phyloP scores from a whole-genome alignment of 2,888 invertebrate species.

The Ypsolopha sequella region DNA sequence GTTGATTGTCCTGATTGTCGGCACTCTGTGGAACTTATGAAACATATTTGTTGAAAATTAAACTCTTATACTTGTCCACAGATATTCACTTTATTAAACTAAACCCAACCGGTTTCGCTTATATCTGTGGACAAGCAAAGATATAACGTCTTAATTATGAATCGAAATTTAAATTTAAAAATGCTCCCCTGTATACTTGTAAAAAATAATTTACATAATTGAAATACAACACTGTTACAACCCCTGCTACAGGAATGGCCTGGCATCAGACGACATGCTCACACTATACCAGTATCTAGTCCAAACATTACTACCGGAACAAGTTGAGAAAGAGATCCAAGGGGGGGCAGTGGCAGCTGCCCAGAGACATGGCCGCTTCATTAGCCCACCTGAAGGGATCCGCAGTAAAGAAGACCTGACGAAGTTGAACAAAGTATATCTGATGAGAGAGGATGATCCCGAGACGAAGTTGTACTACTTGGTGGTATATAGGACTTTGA shows the following conservation, averaged over 20 bases:
- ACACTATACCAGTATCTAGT: conserved; percentile 89
- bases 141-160: no score
- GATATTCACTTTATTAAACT: no score
- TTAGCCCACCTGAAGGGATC: conserved; percentile 56
- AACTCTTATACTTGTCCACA: no score
- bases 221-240: conserved; percentile 34
- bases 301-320: conserved; percentile 83
- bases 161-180: no score
- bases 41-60: no score
- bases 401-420: conserved; percentile 57
- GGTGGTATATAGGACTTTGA: conserved; percentile 86
- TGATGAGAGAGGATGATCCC: conserved; percentile 69
- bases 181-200: no score
- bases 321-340: conserved; percentile 77
- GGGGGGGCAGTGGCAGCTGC: conserved; percentile 73
- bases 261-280: conserved; percentile 88
- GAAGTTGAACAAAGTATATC: conserved; percentile 78
- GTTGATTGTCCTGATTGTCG: no score
- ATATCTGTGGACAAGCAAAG: no score
- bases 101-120: no score
- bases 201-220: background rate
- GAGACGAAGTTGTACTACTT: conserved; percentile 77
- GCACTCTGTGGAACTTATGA: no score
- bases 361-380: conserved; percentile 56
- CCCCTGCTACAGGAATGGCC: conserved; percentile 79